Percentiles rank a stretch among this genome's conserved stretches.
These are phyloP conservation scores for Chrysogorgia sp. DNA, from an alignment of 92 coral and sea anemone genomes.

Conservation along the genomic window DNA sequence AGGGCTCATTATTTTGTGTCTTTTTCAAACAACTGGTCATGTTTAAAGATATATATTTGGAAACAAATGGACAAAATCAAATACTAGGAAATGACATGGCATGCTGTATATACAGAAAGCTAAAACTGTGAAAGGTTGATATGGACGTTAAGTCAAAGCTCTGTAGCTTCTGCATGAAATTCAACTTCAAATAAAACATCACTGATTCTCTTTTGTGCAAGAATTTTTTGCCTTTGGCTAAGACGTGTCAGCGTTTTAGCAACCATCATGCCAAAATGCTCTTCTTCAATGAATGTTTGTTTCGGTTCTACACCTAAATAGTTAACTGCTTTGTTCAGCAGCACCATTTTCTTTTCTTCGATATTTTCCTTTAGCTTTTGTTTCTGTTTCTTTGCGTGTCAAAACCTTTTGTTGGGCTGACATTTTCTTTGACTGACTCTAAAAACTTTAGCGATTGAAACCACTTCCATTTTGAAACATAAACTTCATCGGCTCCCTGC, in stretches of 20 bases:
- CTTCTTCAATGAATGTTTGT: slow-evolving; percentile 34
- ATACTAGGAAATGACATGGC: too few relatives aligned
- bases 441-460: slow-evolving; percentile 30
- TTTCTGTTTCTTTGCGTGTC: slow-evolving; percentile 17
- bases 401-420: slow-evolving; percentile 30
- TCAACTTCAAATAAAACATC: too few relatives aligned
- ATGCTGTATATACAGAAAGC: too few relatives aligned
- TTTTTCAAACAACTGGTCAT: too few relatives aligned
- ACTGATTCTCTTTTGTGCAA: too few relatives aligned
- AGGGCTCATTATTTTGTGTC: too few relatives aligned
- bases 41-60: too few relatives aligned
- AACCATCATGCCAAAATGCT: slow-evolving; percentile 41
- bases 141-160: too few relatives aligned
- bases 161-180: too few relatives aligned
- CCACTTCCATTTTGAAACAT: slow-evolving; percentile 39
- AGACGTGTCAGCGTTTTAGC: slow-evolving; percentile 38
- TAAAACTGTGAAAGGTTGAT: too few relatives aligned
- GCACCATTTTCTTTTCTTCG: slow-evolving; percentile 34
- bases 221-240: slow-evolving; percentile 25
- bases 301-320: slow-evolving; percentile 20
- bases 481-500: too few relatives aligned
- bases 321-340: slow-evolving; percentile 34
- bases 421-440: slow-evolving; percentile 26
- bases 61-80: too few relatives aligned
- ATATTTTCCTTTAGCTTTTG: slow-evolving; percentile 26